Evolutionary conservation across 2,797 vertebrate species (phyloP).

Genomic region (Oreortyx pictus): DNA sequence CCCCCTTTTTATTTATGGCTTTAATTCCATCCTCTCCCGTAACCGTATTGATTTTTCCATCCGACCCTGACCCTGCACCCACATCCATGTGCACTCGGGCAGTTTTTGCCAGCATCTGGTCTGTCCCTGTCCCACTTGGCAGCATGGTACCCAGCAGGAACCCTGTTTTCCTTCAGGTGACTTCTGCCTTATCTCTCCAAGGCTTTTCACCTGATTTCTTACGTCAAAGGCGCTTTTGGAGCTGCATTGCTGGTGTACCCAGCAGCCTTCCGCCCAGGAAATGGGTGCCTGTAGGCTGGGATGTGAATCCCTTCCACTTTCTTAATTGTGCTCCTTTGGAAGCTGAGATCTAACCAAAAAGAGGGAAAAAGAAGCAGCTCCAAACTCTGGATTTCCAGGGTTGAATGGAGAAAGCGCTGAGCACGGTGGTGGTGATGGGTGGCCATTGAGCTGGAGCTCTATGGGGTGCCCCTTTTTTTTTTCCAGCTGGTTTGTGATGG

Average conservation of each 20-base stretch:
- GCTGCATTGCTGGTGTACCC: rapidly evolving
- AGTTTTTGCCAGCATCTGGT: not conserved
- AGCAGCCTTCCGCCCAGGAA: not conserved
- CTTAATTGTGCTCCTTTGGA: not conserved
- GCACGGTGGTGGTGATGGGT: not conserved
- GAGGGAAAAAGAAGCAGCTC: not conserved
- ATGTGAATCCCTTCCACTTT: not conserved
- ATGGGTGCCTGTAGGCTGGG: not conserved
- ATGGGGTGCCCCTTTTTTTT: not conserved
- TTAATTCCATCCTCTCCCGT: not conserved
- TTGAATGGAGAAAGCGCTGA: not conserved
- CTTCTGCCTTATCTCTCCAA: not conserved
- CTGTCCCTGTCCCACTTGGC: not conserved
- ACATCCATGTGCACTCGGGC: not conserved
- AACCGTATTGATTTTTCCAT: not conserved
- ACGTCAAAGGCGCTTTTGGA: not conserved
- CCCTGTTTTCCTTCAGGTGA: not conserved
- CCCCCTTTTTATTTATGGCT: not conserved
- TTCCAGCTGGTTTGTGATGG: not conserved
- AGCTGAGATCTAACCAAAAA: not conserved
- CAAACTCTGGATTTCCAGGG: not conserved
- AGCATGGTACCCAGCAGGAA: not conserved
- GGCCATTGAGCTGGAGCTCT: not conserved
- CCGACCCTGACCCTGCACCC: not conserved
- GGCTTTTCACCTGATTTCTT: not conserved